A percentile compares a stretch with the other conserved stretches of the same genome.
Evolutionary conservation across 23 tunicate species (phyloP).

Genomic region (Trididemnum clinides): DNA sequence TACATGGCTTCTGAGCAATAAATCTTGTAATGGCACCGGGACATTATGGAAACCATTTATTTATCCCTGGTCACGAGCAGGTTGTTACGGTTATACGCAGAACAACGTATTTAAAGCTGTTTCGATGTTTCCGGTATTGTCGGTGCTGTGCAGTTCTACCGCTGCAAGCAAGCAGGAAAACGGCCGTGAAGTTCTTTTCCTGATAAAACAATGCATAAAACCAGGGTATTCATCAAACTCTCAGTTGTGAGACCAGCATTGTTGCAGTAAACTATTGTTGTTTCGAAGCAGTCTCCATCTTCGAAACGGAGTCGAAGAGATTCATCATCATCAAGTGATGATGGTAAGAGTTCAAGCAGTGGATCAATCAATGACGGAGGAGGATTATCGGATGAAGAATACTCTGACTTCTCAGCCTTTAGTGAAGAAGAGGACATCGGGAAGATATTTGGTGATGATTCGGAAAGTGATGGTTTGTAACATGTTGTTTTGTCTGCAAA

Average conservation of each 20-base stretch:
- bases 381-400: slow-evolving; percentile 12
- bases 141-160: too few species aligned
- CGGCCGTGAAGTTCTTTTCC: background rate
- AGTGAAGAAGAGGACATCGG: slow-evolving; percentile 71
- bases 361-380: slow-evolving; percentile 28
- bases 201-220: background rate
- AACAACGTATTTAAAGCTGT: too few species aligned
- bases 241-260: too few species aligned
- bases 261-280: too few species aligned
- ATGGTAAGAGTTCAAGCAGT: slow-evolving; percentile 15
- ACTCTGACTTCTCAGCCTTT: slow-evolving; percentile 1
- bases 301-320: slow-evolving; percentile 5
- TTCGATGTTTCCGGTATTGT: too few species aligned
- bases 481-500: background rate
- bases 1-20: too few species aligned
- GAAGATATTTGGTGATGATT: slow-evolving; percentile 63
- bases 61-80: too few species aligned
- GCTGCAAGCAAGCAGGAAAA: too few species aligned
- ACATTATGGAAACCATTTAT: too few species aligned
- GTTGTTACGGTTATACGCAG: too few species aligned
- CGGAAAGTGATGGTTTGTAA: slow-evolving; percentile 72
- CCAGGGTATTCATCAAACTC: background rate
- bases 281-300: background rate
- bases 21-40: too few species aligned
- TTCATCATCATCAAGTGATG: slow-evolving; percentile 6